Percentiles rank a stretch among this genome's conserved stretches.
Conservation (phyloP, 2,113 vertebrate genomes). For the Podilymbus podiceps region DNA sequence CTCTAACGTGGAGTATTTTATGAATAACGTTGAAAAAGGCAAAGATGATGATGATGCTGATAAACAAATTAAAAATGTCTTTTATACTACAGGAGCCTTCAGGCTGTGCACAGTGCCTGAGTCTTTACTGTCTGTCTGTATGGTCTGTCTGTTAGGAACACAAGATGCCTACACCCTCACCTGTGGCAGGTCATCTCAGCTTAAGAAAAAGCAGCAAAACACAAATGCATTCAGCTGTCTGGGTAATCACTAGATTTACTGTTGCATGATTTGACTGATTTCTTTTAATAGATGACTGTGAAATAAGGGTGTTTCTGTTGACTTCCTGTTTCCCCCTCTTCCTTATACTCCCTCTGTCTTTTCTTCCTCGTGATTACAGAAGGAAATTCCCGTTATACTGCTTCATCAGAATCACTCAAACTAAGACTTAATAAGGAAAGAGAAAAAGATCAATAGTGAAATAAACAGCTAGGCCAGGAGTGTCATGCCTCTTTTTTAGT, state of each 20-base stretch:
- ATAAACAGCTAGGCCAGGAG: not conserved
- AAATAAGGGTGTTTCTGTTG: not conserved
- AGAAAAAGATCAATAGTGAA: not conserved
- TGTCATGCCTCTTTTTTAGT: not conserved
- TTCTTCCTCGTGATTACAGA: not conserved
- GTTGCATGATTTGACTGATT: not conserved
- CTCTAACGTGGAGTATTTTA: not conserved
- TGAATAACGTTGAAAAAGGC: not conserved
- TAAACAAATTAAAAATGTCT: not conserved
- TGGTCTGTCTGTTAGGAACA: conserved; percentile 73
- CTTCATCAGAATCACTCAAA: not conserved
- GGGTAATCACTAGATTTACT: conserved; percentile 73
- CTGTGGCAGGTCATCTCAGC: conserved; percentile 74
- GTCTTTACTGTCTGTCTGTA: conserved; percentile 49
- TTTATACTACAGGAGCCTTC: not conserved
- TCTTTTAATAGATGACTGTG: not conserved
- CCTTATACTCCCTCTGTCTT: not conserved
- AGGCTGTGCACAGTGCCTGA: not conserved
- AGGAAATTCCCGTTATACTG: not conserved
- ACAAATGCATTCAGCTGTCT: conserved; percentile 69
- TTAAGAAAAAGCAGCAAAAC: conserved; percentile 72
- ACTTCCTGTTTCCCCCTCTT: not conserved
- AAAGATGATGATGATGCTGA: not conserved
- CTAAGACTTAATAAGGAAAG: not conserved
- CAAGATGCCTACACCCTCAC: conserved; percentile 77